Percentiles rank a stretch among this genome's conserved stretches.
These are phyloP conservation scores for Spea bombifrons DNA, from an alignment of 2,113 vertebrate species.

Conservation along the genomic window DNA sequence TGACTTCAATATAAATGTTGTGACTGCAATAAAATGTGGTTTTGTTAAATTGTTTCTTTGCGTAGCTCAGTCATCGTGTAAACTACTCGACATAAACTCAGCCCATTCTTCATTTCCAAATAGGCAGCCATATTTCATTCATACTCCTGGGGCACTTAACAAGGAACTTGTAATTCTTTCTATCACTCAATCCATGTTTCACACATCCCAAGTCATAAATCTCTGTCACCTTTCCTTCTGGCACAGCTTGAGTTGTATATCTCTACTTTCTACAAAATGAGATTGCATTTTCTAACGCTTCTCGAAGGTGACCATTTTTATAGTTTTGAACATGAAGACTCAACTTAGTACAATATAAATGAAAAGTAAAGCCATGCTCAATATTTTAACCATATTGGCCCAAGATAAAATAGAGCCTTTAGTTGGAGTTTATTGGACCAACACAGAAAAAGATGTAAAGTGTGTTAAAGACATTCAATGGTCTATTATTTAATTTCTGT, in stretches of 20 bases:
- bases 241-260: constrained; percentile 19
- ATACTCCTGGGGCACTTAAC: constrained; percentile 32
- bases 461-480: no score
- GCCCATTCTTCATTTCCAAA: constrained; percentile 18
- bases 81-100: background rate
- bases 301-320: background rate
- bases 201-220: constrained; percentile 23
- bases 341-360: background rate
- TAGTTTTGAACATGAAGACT: background rate
- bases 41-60: constrained; percentile 12
- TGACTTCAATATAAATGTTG: constrained; percentile 4
- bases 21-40: background rate
- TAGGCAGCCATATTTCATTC: constrained; percentile 27
- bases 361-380: no score
- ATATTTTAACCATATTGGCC: no score
- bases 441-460: no score
- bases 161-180: constrained; percentile 31
- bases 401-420: no score
- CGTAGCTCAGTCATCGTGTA: constrained; percentile 3
- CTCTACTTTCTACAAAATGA: constrained; percentile 3
- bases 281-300: constrained; percentile 8
- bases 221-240: constrained; percentile 13
- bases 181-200: constrained; percentile 30
- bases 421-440: no score
- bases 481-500: no score